Evolutionary conservation across 92 coral and sea anemone species (phyloP), one percentile per base, ranked within the genome.

Genomic region (Galaxea fascicularis): DNA sequence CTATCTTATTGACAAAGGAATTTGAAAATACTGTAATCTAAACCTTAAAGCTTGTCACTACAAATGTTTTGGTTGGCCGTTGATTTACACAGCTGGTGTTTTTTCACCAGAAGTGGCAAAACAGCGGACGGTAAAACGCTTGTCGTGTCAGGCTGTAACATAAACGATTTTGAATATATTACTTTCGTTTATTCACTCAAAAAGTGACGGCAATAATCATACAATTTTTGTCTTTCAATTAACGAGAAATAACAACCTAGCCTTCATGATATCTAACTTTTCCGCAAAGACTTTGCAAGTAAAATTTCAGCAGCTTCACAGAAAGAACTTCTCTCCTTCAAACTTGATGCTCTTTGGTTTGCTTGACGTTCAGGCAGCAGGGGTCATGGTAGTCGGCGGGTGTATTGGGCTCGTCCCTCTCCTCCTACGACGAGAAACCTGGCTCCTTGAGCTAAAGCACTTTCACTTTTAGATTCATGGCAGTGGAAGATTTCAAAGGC

Each of bases 261-360:
- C 30, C n/a, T 59, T 18, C 10, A 35, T n/a, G n/a, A n/a, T 4
- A 17, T 15, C 26, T 59, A 35, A 6, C 41, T 59, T 59, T n/a
- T n/a, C n/a, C n/a, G 25, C 65, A 59, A 59, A 18, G 65, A 59
- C 7, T 59, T 21, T 59, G 65, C 65, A 26, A 59, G 65, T 59
- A 20, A 59, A 52, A 2, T 22, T 59, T 2, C 41, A 59, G n/a
- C 21, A 17, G 65, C 65, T 22, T 59, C 65, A 59, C 65, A 10
- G 65, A 22, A 20, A 22, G 65, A 59, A 59, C 65, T 59, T 59
- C 24, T 59, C 65, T 59, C 65, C 65, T 3, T 59, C 26, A 8
- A 26, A 59, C 41, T 35, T 59, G n/a, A 25, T 59, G 65, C 65
- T 59, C 65, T 22, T 59, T 59, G 65, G 65, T 59, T 59, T 59